A percentile compares a stretch with the other conserved stretches of the same genome.
Evolutionary conservation across 1,140 invertebrate species (phyloP).

Genomic region (Oscheius sp.): DNA sequence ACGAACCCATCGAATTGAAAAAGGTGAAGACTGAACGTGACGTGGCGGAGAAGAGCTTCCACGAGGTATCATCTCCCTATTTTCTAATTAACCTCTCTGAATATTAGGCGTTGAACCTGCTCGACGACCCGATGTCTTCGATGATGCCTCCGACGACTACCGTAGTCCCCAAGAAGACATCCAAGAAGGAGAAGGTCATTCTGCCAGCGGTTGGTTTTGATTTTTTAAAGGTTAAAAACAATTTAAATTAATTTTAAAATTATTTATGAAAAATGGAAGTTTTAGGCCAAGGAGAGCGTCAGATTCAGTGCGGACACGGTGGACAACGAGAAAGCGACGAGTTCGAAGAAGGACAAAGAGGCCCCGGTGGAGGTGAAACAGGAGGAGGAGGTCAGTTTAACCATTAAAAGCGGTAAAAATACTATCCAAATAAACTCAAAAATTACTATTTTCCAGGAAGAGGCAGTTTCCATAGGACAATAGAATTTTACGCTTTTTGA

Average conservation of each 20-base stretch:
- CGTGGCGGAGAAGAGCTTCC: background rate
- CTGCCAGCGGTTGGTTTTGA: background rate
- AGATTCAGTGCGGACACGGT: background rate
- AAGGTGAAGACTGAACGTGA: background rate
- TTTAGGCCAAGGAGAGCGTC: background rate
- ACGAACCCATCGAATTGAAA: background rate
- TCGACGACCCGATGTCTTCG: background rate
- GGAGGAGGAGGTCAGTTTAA: background rate
- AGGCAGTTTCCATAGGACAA: background rate
- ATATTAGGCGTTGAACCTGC: background rate
- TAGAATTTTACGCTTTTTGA: background rate
- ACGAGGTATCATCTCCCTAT: background rate
- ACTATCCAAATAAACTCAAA: background rate
- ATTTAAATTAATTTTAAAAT: too few species aligned
- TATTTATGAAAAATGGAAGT: too few species aligned
- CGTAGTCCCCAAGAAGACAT: background rate
- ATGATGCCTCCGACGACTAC: background rate
- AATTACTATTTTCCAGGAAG: background rate
- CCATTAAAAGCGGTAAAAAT: too few species aligned
- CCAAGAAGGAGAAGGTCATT: background rate
- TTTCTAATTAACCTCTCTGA: background rate
- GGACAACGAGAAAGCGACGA: background rate
- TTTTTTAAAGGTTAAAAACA: too few species aligned
- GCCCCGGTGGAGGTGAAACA: background rate
- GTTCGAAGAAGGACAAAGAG: background rate